Conservation (phyloP, 2,113 vertebrate species). For the Tachysurus fulvidraco region DNA sequence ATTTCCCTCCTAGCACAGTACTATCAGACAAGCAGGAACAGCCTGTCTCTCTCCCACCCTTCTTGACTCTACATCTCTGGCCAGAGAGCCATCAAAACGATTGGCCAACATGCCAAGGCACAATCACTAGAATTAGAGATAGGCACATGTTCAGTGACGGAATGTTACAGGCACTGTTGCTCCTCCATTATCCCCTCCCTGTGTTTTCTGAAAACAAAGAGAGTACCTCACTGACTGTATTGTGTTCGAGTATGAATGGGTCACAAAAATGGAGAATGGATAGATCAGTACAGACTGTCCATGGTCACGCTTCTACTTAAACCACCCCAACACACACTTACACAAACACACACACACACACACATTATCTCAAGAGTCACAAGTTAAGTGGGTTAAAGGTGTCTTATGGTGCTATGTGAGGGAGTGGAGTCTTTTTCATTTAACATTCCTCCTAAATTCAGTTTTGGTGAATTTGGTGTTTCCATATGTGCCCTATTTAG, state of each 20-base stretch:
- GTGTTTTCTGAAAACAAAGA: not conserved
- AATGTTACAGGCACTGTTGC: slow-evolving; percentile 30
- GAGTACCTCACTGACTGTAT: slow-evolving; percentile 19
- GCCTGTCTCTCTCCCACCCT: slow-evolving; percentile 80
- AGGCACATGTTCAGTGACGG: slow-evolving; percentile 39
- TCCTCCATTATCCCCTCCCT: slow-evolving; percentile 9
- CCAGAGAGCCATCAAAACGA: slow-evolving; percentile 64
- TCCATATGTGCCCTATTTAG: not conserved
- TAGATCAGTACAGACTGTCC: slow-evolving; percentile 41
- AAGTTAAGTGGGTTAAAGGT: slow-evolving; percentile 16
- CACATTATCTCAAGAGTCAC: not conserved
- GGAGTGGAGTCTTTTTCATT: not conserved
- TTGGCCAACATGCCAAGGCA: slow-evolving; percentile 57
- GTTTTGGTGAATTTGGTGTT: not conserved
- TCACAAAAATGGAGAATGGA: slow-evolving; percentile 20
- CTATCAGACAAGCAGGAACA: slow-evolving; percentile 83
- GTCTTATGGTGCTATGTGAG: not conserved
- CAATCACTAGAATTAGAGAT: slow-evolving; percentile 48
- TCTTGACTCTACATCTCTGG: slow-evolving; percentile 57
- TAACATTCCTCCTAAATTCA: not conserved
- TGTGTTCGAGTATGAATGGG: slow-evolving; percentile 26
- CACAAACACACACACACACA: not conserved
- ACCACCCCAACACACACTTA: not conserved
- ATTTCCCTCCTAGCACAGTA: slow-evolving; percentile 73
- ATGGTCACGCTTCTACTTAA: slow-evolving; percentile 24